A percentile compares a stretch with the other conserved stretches of the same genome.
Evolutionary conservation across 2,888 invertebrate species (phyloP).

Genomic region (Nomada flava): DNA sequence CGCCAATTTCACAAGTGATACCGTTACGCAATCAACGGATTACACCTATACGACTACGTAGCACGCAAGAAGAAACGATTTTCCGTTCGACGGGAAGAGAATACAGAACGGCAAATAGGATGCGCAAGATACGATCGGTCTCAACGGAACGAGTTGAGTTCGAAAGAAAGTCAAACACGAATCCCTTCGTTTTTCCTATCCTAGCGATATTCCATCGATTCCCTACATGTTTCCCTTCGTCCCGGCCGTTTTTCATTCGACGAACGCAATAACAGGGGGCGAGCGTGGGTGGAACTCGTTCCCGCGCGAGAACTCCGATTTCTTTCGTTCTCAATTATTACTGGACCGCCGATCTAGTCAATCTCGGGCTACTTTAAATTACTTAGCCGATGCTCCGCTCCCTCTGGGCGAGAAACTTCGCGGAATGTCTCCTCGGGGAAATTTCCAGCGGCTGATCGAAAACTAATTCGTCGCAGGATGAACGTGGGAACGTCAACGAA

Average conservation of each 20-base stretch:
- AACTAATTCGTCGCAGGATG: constrained; percentile 67
- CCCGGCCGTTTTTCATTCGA: constrained; percentile 59
- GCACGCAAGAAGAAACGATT: neutral
- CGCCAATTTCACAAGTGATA: too few relatives aligned
- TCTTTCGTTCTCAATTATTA: constrained; percentile 72
- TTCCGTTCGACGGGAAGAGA: neutral
- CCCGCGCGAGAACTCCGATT: constrained; percentile 38
- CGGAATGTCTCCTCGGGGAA: constrained; percentile 66
- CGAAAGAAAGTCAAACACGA: constrained; percentile 70
- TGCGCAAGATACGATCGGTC: neutral
- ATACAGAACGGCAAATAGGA: neutral
- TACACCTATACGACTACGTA: neutral
- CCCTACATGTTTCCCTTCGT: constrained; percentile 43
- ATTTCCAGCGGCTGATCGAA: constrained; percentile 69
- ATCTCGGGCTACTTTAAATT: constrained; percentile 74
- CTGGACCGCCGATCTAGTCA: constrained; percentile 65
- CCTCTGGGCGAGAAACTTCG: constrained; percentile 59
- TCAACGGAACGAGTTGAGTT: constrained; percentile 31
- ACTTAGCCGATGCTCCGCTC: constrained; percentile 66
- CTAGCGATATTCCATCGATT: constrained; percentile 50
- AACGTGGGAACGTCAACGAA: constrained; percentile 40
- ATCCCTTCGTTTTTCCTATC: constrained; percentile 47
- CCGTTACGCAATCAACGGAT: neutral
- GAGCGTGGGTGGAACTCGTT: neutral
- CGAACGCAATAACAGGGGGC: constrained; percentile 61